Evolutionary conservation across 2,113 vertebrate species (phyloP).

Genomic region (Ptilorrhoa leucosticta): DNA sequence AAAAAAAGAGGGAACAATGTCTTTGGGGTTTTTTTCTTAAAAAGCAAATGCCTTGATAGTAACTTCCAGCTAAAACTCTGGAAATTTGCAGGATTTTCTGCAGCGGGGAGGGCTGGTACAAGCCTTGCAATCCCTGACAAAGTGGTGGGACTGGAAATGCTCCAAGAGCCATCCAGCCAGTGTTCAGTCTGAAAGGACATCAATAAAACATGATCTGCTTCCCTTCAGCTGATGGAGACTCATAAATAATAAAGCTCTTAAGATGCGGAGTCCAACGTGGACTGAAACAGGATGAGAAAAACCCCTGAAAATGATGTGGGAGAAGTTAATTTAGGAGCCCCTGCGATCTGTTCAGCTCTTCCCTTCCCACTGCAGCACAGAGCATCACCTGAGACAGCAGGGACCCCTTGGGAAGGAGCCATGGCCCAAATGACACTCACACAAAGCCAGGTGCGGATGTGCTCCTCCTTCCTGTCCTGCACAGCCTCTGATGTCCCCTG

Average conservation of each 20-base stretch:
- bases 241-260: slow-evolving; percentile 17
- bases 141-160: neutral
- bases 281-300: neutral
- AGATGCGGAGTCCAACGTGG: neutral
- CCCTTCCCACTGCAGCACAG: neutral
- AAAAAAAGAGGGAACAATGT: neutral
- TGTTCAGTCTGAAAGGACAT: neutral
- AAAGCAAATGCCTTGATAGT: neutral
- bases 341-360: neutral
- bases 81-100: neutral
- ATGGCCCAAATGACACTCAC: neutral
- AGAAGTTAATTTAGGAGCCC: neutral
- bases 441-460: accelerated
- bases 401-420: neutral
- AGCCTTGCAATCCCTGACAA: neutral
- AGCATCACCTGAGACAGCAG: neutral
- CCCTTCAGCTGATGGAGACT: neutral
- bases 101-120: neutral
- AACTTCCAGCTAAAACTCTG: neutral
- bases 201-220: slow-evolving; percentile 12
- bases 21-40: neutral
- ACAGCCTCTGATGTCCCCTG: neutral
- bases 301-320: neutral
- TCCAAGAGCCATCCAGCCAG: neutral
- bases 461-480: neutral